Evolutionary conservation across 2,113 vertebrate species (phyloP), one percentile per base, ranked within the genome.

Genomic region (Tursiops truncatus): DNA sequence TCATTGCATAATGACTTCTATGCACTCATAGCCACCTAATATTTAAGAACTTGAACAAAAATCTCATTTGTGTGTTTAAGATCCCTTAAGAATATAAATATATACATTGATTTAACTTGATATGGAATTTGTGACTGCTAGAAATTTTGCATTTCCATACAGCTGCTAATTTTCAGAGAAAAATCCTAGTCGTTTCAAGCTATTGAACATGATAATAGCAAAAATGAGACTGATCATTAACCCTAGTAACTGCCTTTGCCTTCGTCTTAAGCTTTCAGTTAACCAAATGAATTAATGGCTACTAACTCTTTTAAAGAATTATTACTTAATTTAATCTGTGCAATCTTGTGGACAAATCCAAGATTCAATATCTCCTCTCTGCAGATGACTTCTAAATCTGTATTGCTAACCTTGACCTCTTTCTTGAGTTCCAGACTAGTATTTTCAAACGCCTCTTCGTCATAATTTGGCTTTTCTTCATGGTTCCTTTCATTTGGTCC

Each of bases 291-390:
- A 96, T 97, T 94, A 98, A 97, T 56, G 76, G 44, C 53, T 93
- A 68, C 63, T 83, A 96, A 93, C 60, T 65, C 85, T 95, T 93
- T 96, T 33, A 79, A 92, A 96, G 95, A 97, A 96, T 97, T 97
- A 97, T 97, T 96, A 95, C 71, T 95, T 97, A 97, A 98, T 98
- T 96, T 95, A 97, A 96, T 98, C 81, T 97, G 97, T 96, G 90
- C 88, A 41, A 70, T 91, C 92, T 95, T 96, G 88, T 96, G 96
- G 82, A 97, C 96, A 97, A 95, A 96, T 68, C 83, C 71, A 70
- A 91, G 73, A 76, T 94, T 92, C 87, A 84, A 70, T 73, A 62
- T 86, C 18, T 83, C n/a, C 83, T 96, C 28, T 31, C 12, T 67
- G 79, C 28, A 87, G 44, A 89, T 87, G 80, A 89, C 80, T 88